Conservation (phyloP, 1,140 invertebrate genomes). For the Bombus pascuorum region DNA sequence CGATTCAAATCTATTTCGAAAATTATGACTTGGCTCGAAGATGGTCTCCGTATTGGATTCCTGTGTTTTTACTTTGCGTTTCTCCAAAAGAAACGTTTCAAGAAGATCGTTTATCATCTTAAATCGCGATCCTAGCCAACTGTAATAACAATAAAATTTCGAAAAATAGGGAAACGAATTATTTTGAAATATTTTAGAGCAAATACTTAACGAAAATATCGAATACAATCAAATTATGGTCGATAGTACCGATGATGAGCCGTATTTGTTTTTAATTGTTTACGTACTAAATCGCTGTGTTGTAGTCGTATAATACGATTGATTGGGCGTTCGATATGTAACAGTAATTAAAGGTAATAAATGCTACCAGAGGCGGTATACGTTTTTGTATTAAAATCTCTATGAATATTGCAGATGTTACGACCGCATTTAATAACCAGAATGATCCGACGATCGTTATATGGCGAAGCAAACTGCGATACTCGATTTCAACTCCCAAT, state of each 20-base stretch:
- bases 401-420: neutral
- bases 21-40: too few relatives aligned
- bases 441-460: too few relatives aligned
- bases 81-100: neutral
- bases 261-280: neutral
- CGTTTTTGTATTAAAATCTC: rapidly evolving
- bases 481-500: neutral
- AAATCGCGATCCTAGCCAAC: constrained; percentile 44
- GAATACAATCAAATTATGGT: too few relatives aligned
- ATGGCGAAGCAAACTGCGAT: neutral
- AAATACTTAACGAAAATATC: too few relatives aligned
- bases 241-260: too few relatives aligned
- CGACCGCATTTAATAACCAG: rapidly evolving
- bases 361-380: rapidly evolving
- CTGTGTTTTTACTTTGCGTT: too few relatives aligned
- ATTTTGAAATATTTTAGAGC: too few relatives aligned
- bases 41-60: too few relatives aligned
- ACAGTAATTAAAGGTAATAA: rapidly evolving
- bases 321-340: neutral
- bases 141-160: neutral
- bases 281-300: constrained; percentile 27
- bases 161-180: too few relatives aligned
- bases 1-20: too few relatives aligned
- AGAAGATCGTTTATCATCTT: constrained; percentile 29
- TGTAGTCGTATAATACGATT: constrained; percentile 18